phyloP scores from a whole-genome alignment of 2,888 invertebrate species.

The Aphidoletes aphidimyza region DNA sequence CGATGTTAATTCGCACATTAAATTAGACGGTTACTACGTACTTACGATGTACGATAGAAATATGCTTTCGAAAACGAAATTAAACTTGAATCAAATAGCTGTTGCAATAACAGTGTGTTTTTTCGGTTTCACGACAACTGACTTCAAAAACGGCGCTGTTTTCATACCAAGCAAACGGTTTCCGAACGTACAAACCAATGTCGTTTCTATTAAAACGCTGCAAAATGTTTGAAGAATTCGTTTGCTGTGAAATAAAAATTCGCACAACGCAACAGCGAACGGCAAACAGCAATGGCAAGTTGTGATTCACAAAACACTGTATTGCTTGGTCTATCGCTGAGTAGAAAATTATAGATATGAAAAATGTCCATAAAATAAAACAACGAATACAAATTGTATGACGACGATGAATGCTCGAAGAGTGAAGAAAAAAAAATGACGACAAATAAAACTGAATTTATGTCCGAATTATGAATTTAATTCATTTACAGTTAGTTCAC shows the following conservation, averaged over 20 bases:
- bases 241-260: no score
- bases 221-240: no score
- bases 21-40: constrained; percentile 17
- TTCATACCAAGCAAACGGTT: no score
- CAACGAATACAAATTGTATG: not conserved
- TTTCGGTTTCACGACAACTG: no score
- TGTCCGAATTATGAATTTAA: not conserved
- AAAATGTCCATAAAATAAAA: not conserved
- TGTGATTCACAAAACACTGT: no score
- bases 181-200: no score
- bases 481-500: not conserved
- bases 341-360: not conserved
- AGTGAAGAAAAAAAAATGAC: not conserved
- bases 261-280: no score
- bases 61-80: constrained; percentile 43
- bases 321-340: not conserved
- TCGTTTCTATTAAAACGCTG: not conserved
- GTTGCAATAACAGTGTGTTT: not conserved
- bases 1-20: constrained; percentile 43
- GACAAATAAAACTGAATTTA: not conserved
- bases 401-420: not conserved
- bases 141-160: not conserved
- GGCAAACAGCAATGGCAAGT: no score
- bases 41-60: not conserved
- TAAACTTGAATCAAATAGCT: constrained; percentile 29